A percentile compares a stretch with the other conserved stretches of the same genome.
phyloP scores from a whole-genome alignment of 2,797 vertebrate genomes.

The Naso thynnoides region DNA sequence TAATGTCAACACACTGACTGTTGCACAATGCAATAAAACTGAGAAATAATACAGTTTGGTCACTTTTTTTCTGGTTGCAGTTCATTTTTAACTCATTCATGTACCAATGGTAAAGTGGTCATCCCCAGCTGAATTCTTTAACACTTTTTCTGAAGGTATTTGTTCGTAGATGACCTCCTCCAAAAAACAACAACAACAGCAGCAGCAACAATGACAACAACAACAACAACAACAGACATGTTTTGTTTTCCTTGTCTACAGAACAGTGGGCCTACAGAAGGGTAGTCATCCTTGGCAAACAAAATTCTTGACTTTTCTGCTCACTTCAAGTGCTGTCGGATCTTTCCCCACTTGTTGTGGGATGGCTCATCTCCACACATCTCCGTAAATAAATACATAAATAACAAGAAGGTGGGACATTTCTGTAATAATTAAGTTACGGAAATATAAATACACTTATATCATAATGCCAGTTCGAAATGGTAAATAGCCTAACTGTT shows the following conservation, averaged over 20 bases:
- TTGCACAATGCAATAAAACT: constrained; percentile 1
- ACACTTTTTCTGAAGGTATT: neutral
- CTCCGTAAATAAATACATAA: neutral
- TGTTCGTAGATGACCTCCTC: neutral
- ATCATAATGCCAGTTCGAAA: neutral
- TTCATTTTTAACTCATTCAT: constrained; percentile 13
- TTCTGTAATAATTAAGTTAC: neutral
- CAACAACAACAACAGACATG: no score
- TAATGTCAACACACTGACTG: constrained; percentile 3
- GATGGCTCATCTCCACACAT: neutral
- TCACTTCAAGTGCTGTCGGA: constrained; percentile 33
- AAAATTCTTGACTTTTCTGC: constrained; percentile 8
- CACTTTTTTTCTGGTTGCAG: constrained; percentile 1
- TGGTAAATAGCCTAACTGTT: no score
- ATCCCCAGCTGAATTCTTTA: neutral
- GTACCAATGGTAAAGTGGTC: no score
- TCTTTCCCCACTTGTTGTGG: neutral
- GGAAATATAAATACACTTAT: neutral
- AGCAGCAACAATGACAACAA: no score
- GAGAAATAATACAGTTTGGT: neutral
- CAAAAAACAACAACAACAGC: no score
- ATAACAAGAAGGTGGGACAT: neutral
- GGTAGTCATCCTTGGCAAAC: neutral
- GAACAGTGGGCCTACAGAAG: neutral
- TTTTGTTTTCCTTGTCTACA: neutral